Evolutionary conservation across 30 jellyfish, hydroid and myxozoan genomes (phyloP), one percentile per base, ranked within the genome.

Genomic region (Aurelia coerulea): DNA sequence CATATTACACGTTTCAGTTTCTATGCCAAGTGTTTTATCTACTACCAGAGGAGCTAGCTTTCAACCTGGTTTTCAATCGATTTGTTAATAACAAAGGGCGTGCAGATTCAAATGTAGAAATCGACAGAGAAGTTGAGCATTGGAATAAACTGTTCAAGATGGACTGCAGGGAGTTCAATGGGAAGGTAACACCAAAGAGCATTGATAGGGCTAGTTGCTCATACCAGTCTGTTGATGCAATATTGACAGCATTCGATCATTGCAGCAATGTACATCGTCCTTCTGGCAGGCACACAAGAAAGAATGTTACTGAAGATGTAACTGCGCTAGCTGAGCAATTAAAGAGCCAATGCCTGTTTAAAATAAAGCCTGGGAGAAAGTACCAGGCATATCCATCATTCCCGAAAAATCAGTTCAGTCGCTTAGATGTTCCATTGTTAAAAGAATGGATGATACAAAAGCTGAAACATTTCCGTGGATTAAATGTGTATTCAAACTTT

Each of bases 91-190:
- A 58, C 65, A 78, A 59, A 37, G 88, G 88, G n/a, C 42, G 13
- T 5, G 1, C 39, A 10, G 81, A 78, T 78, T 17, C 64, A 6
- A 54, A 62, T 59, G 88, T 78, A 7, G 88, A 78, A 32, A 34
- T 58, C 7, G 88, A 78, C 54, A 14, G 88, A 18, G 81, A 58
- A 41, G 65, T 78, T 15, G 88, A 78, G 37, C 88, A 78, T 59
- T 37, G 88, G 65, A 78, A 78, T 33, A 10, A 49, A 7, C 46
- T 37, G 1, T 59, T 62, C 62, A 78, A 78, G 52, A 13, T n/a
- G 60, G 88, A 78, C 46, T 62, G 76, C 83, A 78, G 64, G 32
- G 54, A 78, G 56, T n/a, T n/a, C n/a, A n/a, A n/a, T n/a, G n/a
- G n/a, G n/a, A n/a, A n/a, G n/a, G n/a, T n/a, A n/a, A n/a, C 88